A percentile compares a stretch with the other conserved stretches of the same genome.
These are phyloP conservation scores for Rhogogaster chlorosoma DNA, from an alignment of 2,888 invertebrate genomes.

Conservation along the genomic window DNA sequence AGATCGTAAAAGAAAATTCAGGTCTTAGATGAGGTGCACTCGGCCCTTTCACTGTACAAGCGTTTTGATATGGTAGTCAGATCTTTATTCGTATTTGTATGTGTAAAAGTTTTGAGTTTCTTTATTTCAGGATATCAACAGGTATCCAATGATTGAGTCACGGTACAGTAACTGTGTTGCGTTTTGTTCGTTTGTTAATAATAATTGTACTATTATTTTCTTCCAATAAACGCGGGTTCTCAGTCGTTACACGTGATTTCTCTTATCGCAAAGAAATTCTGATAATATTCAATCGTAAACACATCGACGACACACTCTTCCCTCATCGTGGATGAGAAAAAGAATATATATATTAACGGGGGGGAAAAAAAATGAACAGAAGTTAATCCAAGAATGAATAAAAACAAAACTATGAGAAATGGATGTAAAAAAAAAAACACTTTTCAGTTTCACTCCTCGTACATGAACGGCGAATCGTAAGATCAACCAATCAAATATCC, in stretches of 20 bases:
- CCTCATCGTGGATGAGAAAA: slow-evolving; percentile 6
- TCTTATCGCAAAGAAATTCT: slow-evolving; percentile 54
- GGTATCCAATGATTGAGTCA: neutral
- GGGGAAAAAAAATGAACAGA: neutral
- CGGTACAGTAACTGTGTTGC: neutral
- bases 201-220: neutral
- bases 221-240: slow-evolving; percentile 12
- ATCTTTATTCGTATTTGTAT: neutral
- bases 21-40: no score
- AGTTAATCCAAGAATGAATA: neutral
- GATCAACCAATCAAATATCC: neutral
- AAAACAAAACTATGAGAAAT: neutral
- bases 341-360: neutral
- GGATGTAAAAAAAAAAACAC: neutral
- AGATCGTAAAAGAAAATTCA: no score
- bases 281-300: slow-evolving; percentile 53
- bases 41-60: no score
- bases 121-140: neutral
- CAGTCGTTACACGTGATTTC: slow-evolving; percentile 64
- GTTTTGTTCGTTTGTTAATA: neutral
- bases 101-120: neutral
- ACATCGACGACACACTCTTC: slow-evolving; percentile 35
- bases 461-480: neutral
- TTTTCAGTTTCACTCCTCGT: neutral
- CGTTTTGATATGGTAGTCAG: no score